Conservation (phyloP, 2,888 invertebrate genomes). For the Dusona sp. region DNA sequence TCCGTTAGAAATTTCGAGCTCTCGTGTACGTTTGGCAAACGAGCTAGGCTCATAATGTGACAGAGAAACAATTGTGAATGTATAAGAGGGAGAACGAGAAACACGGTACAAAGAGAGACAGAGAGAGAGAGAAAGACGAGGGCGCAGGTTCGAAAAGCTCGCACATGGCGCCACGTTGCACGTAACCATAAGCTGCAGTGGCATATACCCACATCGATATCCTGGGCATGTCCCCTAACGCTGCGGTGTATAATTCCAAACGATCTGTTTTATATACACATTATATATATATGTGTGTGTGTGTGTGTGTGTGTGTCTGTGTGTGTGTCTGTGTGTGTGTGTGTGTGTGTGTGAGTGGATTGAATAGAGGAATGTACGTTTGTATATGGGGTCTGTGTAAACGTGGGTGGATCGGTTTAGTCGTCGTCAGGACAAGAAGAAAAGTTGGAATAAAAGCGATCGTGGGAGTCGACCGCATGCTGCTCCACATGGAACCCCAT, state of each 20-base stretch:
- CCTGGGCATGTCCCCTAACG: constrained; percentile 39
- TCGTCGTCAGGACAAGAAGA: constrained; percentile 23
- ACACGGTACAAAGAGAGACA: background rate
- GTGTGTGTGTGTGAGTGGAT: background rate
- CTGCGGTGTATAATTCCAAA: constrained; percentile 53
- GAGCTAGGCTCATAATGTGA: constrained; percentile 24
- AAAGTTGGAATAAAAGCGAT: constrained; percentile 36
- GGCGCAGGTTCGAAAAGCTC: constrained; percentile 61
- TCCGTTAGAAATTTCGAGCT: constrained; percentile 26
- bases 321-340: background rate
- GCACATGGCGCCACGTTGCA: constrained; percentile 65
- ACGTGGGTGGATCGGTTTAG: constrained; percentile 54
- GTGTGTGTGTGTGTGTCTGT: background rate
- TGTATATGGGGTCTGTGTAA: background rate
- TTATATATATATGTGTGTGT: background rate
- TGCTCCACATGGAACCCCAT: constrained; percentile 36
- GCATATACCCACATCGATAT: constrained; percentile 58
- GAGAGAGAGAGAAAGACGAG: constrained; percentile 3
- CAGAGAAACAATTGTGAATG: background rate
- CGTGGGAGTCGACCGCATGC: constrained; percentile 64
- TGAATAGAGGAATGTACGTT: constrained; percentile 21
- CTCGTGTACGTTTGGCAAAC: constrained; percentile 24
- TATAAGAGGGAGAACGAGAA: background rate
- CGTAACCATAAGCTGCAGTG: constrained; percentile 35
- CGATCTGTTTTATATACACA: constrained; percentile 41